Base-by-base conservation (phyloP, 2,113 vertebrate genomes). In the Pluvianellus socialis region DNA sequence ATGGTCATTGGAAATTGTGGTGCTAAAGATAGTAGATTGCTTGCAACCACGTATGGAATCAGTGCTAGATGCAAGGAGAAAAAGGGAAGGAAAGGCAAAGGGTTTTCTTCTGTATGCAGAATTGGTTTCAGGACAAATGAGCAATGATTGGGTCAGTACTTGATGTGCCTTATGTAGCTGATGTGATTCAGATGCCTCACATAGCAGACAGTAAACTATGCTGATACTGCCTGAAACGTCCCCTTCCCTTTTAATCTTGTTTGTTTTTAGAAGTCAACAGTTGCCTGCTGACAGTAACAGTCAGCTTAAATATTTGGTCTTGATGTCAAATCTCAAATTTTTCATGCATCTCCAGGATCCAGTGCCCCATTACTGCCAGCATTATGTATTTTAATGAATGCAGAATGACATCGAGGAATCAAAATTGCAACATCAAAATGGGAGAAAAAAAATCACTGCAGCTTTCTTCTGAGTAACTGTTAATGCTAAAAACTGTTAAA, bases 401-500 rank as follows among this genome's bases (percentile, higher is more conserved):
- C 72, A 97, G 89, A 88, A 91, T 94, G 72, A 49, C 91, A 96
- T 87, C 7, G 1, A 98, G 94, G 93, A 98, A 96, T 97, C 90
- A 92, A 97, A 98, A 97, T 87, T 94, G 92, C 92, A 92, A 45
- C 89, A 94, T 81, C 94, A 95, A 96, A 95, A 83, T 61, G n/a
- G 28, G 67, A 77, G 45, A 90, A 77, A 70, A 86, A 89, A 95
- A 90, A 86, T 94, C 94, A 79, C 83, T 55, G 32, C 58, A 95
- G 81, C 87, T 96, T 97, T 98, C 92, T 97, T 97, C 81, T 94
- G 95, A 94, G 61, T 94, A 95, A 96, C 92, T 93, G 89, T 97
- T 96, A 98, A 97, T 95, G 96, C 79, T 96, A 91, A 97, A 98
- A 98, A 98, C 94, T 96, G 96, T 97, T 98, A 97, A 98, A 96